A percentile compares a stretch with the other conserved stretches of the same genome.
These are phyloP conservation scores for Andrena hattorfiana DNA, from an alignment of 2,888 invertebrate species.

Conservation along the genomic window DNA sequence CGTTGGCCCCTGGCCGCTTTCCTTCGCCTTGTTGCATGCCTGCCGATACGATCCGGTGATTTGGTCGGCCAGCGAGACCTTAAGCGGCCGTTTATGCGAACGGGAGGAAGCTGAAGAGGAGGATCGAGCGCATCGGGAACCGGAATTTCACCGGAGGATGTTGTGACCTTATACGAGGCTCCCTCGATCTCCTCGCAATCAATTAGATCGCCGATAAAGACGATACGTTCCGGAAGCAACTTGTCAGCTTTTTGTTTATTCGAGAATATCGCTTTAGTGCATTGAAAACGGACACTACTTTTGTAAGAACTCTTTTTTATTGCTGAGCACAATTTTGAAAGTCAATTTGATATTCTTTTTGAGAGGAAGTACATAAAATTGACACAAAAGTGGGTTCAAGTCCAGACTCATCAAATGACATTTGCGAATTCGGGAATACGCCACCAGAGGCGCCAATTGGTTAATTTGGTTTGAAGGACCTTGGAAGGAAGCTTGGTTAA, in stretches of 20 bases:
- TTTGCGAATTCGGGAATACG: background rate
- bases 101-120: constrained; percentile 39
- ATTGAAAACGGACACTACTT: background rate
- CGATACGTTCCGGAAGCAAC: constrained; percentile 60
- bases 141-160: constrained; percentile 52
- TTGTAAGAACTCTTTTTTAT: background rate
- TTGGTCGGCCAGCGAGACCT: constrained; percentile 48
- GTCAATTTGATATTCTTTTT: no score
- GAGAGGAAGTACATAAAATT: no score
- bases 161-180: constrained; percentile 54
- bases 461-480: no score
- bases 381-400: background rate
- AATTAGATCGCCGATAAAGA: constrained; percentile 61
- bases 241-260: constrained; percentile 58
- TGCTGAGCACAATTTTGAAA: background rate
- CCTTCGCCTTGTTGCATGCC: constrained; percentile 51
- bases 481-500: no score
- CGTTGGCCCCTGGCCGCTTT: constrained; percentile 48
- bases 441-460: background rate
- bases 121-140: constrained; percentile 36
- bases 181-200: constrained; percentile 52
- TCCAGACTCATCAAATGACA: background rate
- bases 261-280: background rate
- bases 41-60: constrained; percentile 64
- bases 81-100: constrained; percentile 58